A percentile compares a stretch with the other conserved stretches of the same genome.
Evolutionary conservation across 2,113 vertebrate genomes (phyloP).

Genomic region (Leiothrix lutea): DNA sequence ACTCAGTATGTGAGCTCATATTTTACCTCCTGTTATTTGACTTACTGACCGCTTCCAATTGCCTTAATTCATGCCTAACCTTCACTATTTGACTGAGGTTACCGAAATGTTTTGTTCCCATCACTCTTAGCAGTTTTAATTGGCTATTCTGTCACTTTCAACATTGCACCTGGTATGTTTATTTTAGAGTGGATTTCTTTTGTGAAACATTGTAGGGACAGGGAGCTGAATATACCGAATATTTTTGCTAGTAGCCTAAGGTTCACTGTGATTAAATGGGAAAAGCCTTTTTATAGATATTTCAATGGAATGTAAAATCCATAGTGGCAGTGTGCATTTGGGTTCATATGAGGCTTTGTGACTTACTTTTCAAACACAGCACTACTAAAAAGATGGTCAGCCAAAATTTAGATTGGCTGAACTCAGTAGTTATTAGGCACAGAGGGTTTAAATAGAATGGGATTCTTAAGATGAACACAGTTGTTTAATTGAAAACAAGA

Average conservation of each 20-base stretch:
- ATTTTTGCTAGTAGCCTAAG: background rate
- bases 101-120: background rate
- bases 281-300: background rate
- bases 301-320: background rate
- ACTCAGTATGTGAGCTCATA: background rate
- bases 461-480: background rate
- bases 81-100: background rate
- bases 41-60: background rate
- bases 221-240: background rate
- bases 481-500: background rate
- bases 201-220: background rate
- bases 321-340: background rate
- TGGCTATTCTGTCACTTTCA: background rate
- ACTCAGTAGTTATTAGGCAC: background rate
- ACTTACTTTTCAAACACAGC: background rate
- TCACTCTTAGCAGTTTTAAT: background rate
- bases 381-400: background rate
- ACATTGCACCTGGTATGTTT: fast-evolving
- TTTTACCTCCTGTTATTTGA: background rate
- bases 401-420: background rate
- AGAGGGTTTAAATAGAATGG: background rate
- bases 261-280: background rate
- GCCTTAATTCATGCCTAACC: background rate
- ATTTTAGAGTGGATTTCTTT: background rate
- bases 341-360: background rate